Percentiles rank a stretch among this genome's conserved stretches.
These are phyloP conservation scores for Drosophila helvetica DNA, from an alignment of 2,888 invertebrate species.

Conservation along the genomic window DNA sequence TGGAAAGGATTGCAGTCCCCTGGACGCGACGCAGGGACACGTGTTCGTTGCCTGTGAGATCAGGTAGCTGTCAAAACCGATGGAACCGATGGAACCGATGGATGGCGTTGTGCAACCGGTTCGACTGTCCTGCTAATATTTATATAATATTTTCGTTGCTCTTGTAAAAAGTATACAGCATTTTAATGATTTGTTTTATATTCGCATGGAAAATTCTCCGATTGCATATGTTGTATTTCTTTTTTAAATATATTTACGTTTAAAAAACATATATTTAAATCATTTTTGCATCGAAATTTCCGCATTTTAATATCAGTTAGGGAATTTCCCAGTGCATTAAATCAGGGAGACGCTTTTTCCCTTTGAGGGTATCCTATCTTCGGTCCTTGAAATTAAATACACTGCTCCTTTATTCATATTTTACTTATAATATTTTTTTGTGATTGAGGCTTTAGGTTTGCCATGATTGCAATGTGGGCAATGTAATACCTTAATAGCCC, in stretches of 20 bases:
- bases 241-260: too few relatives aligned
- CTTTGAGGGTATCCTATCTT: not conserved
- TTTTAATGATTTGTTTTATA: too few relatives aligned
- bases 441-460: conserved; percentile 9
- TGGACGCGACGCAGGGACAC: conserved; percentile 13
- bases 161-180: too few relatives aligned
- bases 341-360: too few relatives aligned
- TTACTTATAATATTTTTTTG: not conserved
- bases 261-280: too few relatives aligned
- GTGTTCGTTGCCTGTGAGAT: conserved; percentile 16
- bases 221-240: too few relatives aligned
- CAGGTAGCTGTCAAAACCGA: conserved; percentile 1
- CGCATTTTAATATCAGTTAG: too few relatives aligned
- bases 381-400: too few relatives aligned
- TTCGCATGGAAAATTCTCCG: too few relatives aligned
- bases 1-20: not conserved
- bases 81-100: too few relatives aligned
- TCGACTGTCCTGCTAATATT: not conserved
- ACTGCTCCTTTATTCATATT: not conserved
- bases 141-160: not conserved
- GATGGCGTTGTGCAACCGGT: not conserved
- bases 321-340: too few relatives aligned
- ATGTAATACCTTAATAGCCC: conserved; percentile 70
- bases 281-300: too few relatives aligned
- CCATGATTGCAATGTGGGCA: conserved; percentile 40